Conservation (phyloP, 2,797 vertebrate genomes). For the Toxotes lorentzi region DNA sequence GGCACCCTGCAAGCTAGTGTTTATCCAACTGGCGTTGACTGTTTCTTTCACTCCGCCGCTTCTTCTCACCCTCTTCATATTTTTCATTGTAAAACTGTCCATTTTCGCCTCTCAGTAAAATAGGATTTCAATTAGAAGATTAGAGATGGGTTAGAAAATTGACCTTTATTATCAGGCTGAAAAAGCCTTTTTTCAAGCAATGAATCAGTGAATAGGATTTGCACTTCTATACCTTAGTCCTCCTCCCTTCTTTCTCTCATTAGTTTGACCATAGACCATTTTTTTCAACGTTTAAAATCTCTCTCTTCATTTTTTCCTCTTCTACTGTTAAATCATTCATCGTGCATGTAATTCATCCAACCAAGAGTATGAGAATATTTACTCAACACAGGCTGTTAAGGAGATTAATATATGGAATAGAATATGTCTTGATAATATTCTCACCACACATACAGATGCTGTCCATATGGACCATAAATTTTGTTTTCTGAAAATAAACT, state of each 20-base stretch:
- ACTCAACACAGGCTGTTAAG: background rate
- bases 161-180: background rate
- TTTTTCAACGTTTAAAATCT: background rate
- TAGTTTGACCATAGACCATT: background rate
- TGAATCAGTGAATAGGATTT: background rate
- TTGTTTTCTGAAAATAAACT: background rate
- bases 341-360: background rate
- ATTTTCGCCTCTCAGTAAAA: background rate
- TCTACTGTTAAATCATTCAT: background rate
- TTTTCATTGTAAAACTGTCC: conserved; percentile 22
- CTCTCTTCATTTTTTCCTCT: background rate
- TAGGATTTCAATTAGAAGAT: background rate
- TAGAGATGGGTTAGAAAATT: background rate
- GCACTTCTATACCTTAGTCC: too few species aligned
- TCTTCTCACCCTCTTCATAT: conserved; percentile 37
- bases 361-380: background rate
- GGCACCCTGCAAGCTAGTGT: conserved; percentile 51
- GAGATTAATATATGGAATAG: background rate
- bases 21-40: conserved; percentile 55
- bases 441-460: background rate
- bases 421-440: background rate
- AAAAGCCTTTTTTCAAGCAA: background rate
- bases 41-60: conserved; percentile 51
- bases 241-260: background rate
- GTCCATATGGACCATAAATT: background rate